Base-by-base conservation (phyloP, 2,113 vertebrate genomes). In the Atlantisia rogersi region DNA sequence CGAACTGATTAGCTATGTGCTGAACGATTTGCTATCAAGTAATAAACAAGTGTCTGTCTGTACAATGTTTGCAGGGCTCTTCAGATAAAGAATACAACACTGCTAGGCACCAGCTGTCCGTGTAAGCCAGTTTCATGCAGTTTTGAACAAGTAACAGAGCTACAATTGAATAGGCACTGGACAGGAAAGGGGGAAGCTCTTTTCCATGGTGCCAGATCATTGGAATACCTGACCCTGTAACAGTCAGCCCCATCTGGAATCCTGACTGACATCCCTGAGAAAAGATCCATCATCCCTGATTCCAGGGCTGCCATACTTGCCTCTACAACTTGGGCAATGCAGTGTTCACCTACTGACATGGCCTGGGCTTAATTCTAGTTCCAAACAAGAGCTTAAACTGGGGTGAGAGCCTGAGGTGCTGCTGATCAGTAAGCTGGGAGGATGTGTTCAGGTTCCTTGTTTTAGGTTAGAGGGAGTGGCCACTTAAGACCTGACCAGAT, bases 1-100 rank as follows among this genome's bases (percentile, higher is more conserved):
- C 82, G 70, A 92, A 37, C 69, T 84, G 52, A 92, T 94, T 79
- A 91, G 62, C 84, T 74, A 7, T 67, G 71, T 92, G 89, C 93
- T 92, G 88, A 94, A 90, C 15, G 59, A 85, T 59, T n/a, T 89
- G 50, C 40, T 95, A 74, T 75, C 83, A 68, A 93, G 22, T 86
- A 79, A 94, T 76, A 93, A 88, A 76, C 1, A 2, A 76, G 35
- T 65, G 29, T 86, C 53, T 90, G 4, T 86, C 91, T 88, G 71
- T 80, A 59, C 73, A 81, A 10, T 39, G 82, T 60, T 73, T 94
- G n/a, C 75, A 79, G 65, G 71, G 48, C 91, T 95, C 86, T 93
- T 94, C 88, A 93, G 85, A 62, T 62, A 74, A 88, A 90, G 63
- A 92, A 64, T 32, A 74, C 3, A 5, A 44, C 74, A 28, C 46